Evolutionary conservation across 1,140 invertebrate genomes (phyloP).

Genomic region (Dolichoris vasculosae): DNA sequence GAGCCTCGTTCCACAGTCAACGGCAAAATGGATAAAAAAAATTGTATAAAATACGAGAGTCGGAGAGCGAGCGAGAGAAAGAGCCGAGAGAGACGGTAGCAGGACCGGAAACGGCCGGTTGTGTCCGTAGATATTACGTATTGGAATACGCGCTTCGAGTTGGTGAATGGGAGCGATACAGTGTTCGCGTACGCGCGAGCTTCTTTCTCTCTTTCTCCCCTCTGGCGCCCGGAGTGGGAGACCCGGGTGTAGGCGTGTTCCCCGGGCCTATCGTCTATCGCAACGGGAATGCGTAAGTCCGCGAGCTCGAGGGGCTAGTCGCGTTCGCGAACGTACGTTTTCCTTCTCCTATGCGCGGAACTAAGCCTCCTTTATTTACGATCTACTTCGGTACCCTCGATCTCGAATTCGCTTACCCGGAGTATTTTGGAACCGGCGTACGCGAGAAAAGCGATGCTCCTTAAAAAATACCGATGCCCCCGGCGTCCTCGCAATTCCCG

Average conservation of each 20-base stretch:
- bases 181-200: not conserved
- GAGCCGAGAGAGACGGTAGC: not conserved
- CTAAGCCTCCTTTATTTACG: too few relatives aligned
- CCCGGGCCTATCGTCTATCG: not conserved
- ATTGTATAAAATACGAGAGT: constrained; percentile 6
- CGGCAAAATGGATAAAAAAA: not conserved
- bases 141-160: constrained; percentile 14
- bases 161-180: constrained; percentile 37
- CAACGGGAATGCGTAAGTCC: not conserved
- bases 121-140: constrained; percentile 42
- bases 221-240: not conserved
- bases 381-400: too few relatives aligned
- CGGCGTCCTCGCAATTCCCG: not conserved
- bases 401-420: too few relatives aligned
- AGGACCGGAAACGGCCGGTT: constrained; percentile 37
- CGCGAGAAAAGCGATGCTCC: not conserved
- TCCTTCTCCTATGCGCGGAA: constrained; percentile 5
- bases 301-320: not conserved
- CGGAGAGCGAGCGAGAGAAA: not conserved
- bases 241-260: constrained; percentile 19
- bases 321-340: constrained; percentile 39
- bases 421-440: too few relatives aligned
- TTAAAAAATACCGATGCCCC: not conserved
- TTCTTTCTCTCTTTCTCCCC: not conserved
- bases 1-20: not conserved